Base-by-base conservation (phyloP, 2,113 vertebrate genomes). In the Hypocryptadius cinnamomeus region DNA sequence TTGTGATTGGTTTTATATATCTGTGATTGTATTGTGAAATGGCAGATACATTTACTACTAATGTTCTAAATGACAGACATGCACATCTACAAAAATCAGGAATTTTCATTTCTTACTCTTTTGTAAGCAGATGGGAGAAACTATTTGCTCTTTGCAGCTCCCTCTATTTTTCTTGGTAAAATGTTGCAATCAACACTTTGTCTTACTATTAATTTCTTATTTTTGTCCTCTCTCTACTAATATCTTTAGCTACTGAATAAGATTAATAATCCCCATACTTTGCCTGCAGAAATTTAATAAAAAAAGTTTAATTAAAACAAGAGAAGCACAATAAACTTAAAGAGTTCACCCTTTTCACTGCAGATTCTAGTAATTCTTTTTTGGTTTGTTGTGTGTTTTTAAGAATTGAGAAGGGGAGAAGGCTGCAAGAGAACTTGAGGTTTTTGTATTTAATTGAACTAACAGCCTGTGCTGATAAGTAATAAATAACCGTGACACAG, bases 401-500 rank as follows among this genome's bases (percentile, higher is more conserved):
- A 86, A 92, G 94, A 95, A 51, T 37, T 76, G 93, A 70, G 85
- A 30, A 50, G 20, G 45, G 39, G 51, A 69, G 31, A 89, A 81
- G 45, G 6, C 66, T 91, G 64, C 65, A 85, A 96, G 93, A 96
- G 90, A 95, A 95, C 73, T 96, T 97, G 51, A 95, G 77, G 73
- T 95, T 97, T 94, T 97, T 97, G 92, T 98, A 98, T 98, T 98
- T 98, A 99, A 98, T 98, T 98, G 97, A 98, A 98, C 97, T 97
- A 98, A 98, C 96, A 97, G 97, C 96, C 95, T 97, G 91, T 96
- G 96, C 97, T 98, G 98, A 98, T 98, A 98, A 98, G 97, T 98
- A 98, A 98, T 99, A 99, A 99, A 99, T 98, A 98, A 98, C 96
- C 81, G 93, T 56, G 85, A 96, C 97, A 87, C 95, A 98, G 96